Conservation (phyloP, 2,113 vertebrate species). For the Cricetomys ansorgei region DNA sequence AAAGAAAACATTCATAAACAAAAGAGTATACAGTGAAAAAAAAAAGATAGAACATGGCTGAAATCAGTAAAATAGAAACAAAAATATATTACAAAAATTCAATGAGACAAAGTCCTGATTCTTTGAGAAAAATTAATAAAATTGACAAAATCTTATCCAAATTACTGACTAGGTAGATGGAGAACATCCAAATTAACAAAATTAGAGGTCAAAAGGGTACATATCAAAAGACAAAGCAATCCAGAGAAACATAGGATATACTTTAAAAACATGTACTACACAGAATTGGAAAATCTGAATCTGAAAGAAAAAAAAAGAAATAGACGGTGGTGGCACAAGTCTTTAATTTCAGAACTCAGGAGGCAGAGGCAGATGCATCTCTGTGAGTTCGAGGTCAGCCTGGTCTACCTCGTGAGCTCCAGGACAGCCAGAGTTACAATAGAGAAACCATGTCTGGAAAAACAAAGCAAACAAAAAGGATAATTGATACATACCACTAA, state of each 20-base stretch:
- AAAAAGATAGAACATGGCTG: background rate
- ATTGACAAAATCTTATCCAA: background rate
- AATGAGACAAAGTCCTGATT: background rate
- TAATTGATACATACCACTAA: too few relatives aligned
- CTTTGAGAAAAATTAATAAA: background rate
- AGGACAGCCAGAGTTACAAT: too few relatives aligned
- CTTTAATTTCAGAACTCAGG: too few relatives aligned
- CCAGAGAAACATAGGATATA: background rate
- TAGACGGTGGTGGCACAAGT: too few relatives aligned
- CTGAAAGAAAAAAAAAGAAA: too few relatives aligned
- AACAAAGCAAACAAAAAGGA: too few relatives aligned
- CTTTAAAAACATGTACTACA: background rate
- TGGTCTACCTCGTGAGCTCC: too few relatives aligned
- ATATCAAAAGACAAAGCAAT: background rate
- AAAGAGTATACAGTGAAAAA: background rate
- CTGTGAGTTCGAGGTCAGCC: too few relatives aligned
- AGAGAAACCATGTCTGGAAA: too few relatives aligned
- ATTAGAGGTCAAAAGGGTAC: background rate
- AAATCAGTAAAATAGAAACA: background rate
- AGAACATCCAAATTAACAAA: background rate
- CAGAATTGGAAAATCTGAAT: background rate
- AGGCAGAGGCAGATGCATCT: too few relatives aligned
- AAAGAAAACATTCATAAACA: background rate
- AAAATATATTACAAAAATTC: background rate
- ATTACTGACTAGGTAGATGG: background rate